phyloP scores from a whole-genome alignment of 2,888 invertebrate species.

The Xestia rhomboidea region DNA sequence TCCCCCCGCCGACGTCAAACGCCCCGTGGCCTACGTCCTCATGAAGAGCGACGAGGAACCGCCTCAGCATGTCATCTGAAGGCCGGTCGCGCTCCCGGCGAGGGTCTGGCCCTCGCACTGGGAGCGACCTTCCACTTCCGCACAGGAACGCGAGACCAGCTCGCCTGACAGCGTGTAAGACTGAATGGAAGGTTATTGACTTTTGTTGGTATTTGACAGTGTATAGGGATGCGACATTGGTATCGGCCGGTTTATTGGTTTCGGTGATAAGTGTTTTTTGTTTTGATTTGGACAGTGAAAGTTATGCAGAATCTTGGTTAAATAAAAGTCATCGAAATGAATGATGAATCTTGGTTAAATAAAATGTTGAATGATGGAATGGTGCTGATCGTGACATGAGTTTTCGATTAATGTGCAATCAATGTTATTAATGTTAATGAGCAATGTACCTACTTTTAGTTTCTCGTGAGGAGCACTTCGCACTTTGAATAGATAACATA shows the following conservation, averaged over 20 bases:
- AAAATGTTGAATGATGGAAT: conserved; percentile 49
- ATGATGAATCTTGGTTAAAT: conserved; percentile 3
- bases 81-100: conserved; percentile 95
- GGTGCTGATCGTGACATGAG: conserved; percentile 63
- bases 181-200: conserved; percentile 59
- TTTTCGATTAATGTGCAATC: conserved; percentile 62
- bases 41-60: conserved; percentile 92
- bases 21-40: conserved; percentile 92
- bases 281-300: conserved; percentile 35
- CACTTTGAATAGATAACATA: conserved; percentile 84
- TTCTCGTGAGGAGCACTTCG: conserved; percentile 50
- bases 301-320: conserved; percentile 9
- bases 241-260: conserved; percentile 25
- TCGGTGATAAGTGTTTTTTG: conserved; percentile 30
- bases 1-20: conserved; percentile 85
- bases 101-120: conserved; percentile 89
- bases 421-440: conserved; percentile 62
- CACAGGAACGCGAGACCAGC: conserved; percentile 81
- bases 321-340: neutral
- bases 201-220: conserved; percentile 29
- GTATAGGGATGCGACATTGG: conserved; percentile 42
- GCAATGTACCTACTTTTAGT: conserved; percentile 68
- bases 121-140: conserved; percentile 88
- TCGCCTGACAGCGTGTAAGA: conserved; percentile 87
- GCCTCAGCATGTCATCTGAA: conserved; percentile 94